phyloP scores from a whole-genome alignment of 2,888 invertebrate species.

The Chrysina gloriosa region DNA sequence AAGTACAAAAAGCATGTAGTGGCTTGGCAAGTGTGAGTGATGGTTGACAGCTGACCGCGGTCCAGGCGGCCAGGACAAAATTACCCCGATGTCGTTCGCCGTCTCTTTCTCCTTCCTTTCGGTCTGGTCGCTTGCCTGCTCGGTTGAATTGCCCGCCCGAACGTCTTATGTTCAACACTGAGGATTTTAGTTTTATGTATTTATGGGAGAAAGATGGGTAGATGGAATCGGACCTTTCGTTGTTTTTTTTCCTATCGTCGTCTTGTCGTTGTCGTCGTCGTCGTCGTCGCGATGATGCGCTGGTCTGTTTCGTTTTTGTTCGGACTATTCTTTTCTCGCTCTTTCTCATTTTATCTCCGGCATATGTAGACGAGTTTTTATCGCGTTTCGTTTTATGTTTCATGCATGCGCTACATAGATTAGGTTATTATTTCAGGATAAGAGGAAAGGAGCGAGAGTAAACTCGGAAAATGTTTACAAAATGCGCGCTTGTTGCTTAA shows the following conservation, averaged over 20 bases:
- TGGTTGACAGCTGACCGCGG: slow-evolving; percentile 65
- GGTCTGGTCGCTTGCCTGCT: background rate
- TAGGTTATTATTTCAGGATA: background rate
- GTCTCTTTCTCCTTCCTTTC: slow-evolving; percentile 35
- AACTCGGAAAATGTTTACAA: no score
- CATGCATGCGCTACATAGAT: background rate
- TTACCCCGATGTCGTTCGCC: slow-evolving; percentile 47
- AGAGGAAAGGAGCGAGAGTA: no score
- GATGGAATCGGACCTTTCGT: slow-evolving; percentile 1
- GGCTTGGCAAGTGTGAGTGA: slow-evolving; percentile 65
- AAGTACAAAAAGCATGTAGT: slow-evolving; percentile 67
- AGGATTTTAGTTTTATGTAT: slow-evolving; percentile 42
- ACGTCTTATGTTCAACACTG: slow-evolving; percentile 41
- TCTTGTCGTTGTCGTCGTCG: slow-evolving; percentile 2
- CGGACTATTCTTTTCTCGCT: background rate
- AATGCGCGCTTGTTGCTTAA: no score
- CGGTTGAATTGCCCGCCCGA: background rate
- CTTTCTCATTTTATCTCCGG: slow-evolving; percentile 3
- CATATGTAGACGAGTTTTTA: background rate
- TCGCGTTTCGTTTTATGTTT: background rate
- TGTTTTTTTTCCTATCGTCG: background rate
- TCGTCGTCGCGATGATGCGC: background rate
- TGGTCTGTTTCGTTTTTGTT: background rate
- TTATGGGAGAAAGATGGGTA: slow-evolving; percentile 27
- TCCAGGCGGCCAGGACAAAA: slow-evolving; percentile 57